These are phyloP conservation scores for Dendrophyllia cribrosa DNA, from an alignment of 64 coral and sea anemone genomes.

Conservation along the genomic window DNA sequence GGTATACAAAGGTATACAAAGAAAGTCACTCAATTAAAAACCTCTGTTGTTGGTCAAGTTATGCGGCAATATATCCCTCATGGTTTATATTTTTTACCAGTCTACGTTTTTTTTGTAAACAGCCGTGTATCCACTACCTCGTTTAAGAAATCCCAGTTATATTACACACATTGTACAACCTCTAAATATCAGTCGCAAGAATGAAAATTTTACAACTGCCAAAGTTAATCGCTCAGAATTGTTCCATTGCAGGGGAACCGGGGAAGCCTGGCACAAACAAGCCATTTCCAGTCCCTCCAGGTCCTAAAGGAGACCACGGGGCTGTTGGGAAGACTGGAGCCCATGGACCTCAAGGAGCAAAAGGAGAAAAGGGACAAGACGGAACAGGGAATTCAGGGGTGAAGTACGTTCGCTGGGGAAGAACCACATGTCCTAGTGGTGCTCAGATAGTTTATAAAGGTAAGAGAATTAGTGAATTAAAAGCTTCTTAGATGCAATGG, in stretches of 20 bases:
- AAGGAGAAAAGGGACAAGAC: slow-evolving; percentile 9
- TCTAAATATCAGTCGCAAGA: too few relatives aligned
- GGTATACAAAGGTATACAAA: background rate
- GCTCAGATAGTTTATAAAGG: slow-evolving; percentile 25
- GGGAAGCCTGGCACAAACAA: background rate
- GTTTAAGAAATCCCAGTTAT: too few relatives aligned
- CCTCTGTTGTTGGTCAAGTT: too few relatives aligned
- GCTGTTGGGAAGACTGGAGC: background rate
- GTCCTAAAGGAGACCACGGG: slow-evolving; percentile 9
- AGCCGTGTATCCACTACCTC: too few relatives aligned
- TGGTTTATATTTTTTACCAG: background rate
- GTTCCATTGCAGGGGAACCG: background rate
- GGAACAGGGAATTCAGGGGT: background rate
- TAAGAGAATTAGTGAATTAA: background rate
- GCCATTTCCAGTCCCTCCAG: slow-evolving; percentile 15
- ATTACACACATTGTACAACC: too few relatives aligned
- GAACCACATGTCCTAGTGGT: slow-evolving; percentile 24
- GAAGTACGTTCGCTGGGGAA: slow-evolving; percentile 44
- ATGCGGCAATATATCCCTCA: background rate
- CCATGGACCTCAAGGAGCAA: slow-evolving; percentile 10
- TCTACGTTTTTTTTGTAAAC: too few relatives aligned
- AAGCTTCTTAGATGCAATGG: too few relatives aligned
- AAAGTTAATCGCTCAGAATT: background rate
- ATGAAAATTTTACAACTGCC: too few relatives aligned
- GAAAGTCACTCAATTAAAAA: background rate